Conservation (phyloP, 2,797 vertebrate species). For the Brachyalestes nurse region DNA sequence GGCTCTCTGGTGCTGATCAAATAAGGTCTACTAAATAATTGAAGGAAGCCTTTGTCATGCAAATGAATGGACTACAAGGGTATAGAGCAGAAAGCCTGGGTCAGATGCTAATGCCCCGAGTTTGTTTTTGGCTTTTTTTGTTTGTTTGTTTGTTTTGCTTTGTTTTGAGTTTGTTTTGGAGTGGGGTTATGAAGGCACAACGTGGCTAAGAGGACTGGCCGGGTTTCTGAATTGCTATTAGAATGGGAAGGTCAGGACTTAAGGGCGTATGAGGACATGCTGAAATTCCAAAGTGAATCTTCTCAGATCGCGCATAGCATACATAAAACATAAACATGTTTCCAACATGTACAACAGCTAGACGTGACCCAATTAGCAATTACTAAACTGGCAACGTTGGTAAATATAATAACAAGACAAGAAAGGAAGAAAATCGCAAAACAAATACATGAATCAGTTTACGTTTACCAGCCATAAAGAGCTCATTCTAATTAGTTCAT, state of each 20-base stretch:
- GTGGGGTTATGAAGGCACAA: too few species aligned
- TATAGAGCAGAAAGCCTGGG: constrained; percentile 38
- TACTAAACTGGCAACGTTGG: too few species aligned
- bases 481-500: too few species aligned
- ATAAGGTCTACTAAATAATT: constrained; percentile 82
- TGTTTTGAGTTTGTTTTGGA: too few species aligned
- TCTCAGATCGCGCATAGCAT: not conserved
- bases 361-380: too few species aligned
- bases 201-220: not conserved
- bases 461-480: too few species aligned
- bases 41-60: constrained; percentile 80
- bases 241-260: not conserved
- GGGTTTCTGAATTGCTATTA: not conserved
- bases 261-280: not conserved
- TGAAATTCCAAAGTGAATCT: not conserved
- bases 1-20: constrained; percentile 82
- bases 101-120: constrained; percentile 38
- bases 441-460: too few species aligned
- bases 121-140: constrained; percentile 31
- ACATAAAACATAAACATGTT: not conserved
- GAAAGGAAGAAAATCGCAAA: too few species aligned
- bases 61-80: constrained; percentile 71
- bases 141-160: constrained; percentile 31
- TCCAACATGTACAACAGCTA: too few species aligned
- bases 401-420: too few species aligned